Percentiles rank a stretch among this genome's conserved stretches.
Evolutionary conservation across 2,888 invertebrate species (phyloP).

Genomic region (Cyrtodaria siliqua): DNA sequence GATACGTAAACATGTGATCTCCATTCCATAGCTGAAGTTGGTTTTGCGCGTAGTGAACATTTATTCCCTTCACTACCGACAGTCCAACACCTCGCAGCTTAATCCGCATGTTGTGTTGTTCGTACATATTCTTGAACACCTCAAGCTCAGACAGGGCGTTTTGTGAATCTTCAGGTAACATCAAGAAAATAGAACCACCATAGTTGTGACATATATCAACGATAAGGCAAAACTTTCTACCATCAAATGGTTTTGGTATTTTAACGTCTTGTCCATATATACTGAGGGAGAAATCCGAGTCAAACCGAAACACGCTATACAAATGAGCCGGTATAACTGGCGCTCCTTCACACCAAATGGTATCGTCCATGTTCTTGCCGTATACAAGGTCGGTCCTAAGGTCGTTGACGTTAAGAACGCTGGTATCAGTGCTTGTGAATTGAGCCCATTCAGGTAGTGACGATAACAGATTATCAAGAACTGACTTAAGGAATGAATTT

Average conservation of each 20-base stretch:
- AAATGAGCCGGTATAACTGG: slow-evolving; percentile 11
- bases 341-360: slow-evolving; percentile 20
- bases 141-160: slow-evolving; percentile 2
- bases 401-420: slow-evolving; percentile 13
- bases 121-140: slow-evolving; percentile 17
- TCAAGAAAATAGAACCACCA: slow-evolving; percentile 33
- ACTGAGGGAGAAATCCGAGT: slow-evolving; percentile 14
- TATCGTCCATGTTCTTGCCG: slow-evolving; percentile 15
- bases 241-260: slow-evolving; percentile 14
- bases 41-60: slow-evolving; percentile 8
- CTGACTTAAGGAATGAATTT: slow-evolving; percentile 20
- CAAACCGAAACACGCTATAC: slow-evolving; percentile 23
- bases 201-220: slow-evolving; percentile 28
- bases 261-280: slow-evolving; percentile 16
- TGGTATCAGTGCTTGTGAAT: slow-evolving; percentile 11
- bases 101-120: slow-evolving; percentile 7
- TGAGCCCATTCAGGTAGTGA: slow-evolving; percentile 28
- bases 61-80: slow-evolving; percentile 32
- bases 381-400: slow-evolving; percentile 13
- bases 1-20: slow-evolving; percentile 14
- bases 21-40: slow-evolving; percentile 45
- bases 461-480: slow-evolving; percentile 5
- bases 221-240: slow-evolving; percentile 35
- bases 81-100: slow-evolving; percentile 44
- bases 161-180: slow-evolving; percentile 36